A percentile compares a stretch with the other conserved stretches of the same genome.
Evolutionary conservation across 2,113 vertebrate genomes (phyloP).

Genomic region (Pedetes capensis): DNA sequence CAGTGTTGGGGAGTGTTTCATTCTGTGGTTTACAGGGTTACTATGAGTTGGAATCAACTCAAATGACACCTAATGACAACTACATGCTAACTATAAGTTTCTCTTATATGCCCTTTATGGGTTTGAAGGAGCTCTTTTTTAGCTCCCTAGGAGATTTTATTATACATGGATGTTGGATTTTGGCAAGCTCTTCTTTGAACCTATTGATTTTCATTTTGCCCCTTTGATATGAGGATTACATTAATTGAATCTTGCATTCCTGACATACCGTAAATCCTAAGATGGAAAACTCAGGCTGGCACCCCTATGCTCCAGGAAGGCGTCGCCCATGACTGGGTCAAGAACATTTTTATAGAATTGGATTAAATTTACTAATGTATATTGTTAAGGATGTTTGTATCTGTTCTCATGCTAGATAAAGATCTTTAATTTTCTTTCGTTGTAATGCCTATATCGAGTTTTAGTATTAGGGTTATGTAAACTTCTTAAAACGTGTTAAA

Average conservation of each 20-base stretch:
- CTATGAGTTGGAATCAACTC: too few relatives aligned
- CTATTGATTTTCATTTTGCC: background rate
- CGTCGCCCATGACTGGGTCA: too few relatives aligned
- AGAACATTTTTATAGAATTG: constrained; percentile 7
- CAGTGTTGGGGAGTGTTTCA: too few relatives aligned
- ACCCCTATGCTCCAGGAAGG: too few relatives aligned
- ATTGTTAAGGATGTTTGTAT: background rate
- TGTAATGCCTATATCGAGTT: background rate
- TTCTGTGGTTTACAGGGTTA: too few relatives aligned
- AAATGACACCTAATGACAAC: too few relatives aligned
- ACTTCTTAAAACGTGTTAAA: background rate
- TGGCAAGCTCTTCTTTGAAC: background rate
- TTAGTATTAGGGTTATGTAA: background rate
- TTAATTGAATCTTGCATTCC: background rate
- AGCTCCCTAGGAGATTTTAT: background rate
- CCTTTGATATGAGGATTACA: background rate
- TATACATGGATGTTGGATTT: background rate
- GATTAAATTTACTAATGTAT: background rate
- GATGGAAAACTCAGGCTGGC: too few relatives aligned
- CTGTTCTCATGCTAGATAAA: background rate
- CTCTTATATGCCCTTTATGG: background rate
- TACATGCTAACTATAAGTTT: background rate
- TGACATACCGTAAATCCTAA: background rate
- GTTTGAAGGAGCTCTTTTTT: background rate
- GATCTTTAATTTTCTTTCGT: background rate